Conservation (phyloP, 2,113 vertebrate species). For the Brachionichthys hirsutus region DNA sequence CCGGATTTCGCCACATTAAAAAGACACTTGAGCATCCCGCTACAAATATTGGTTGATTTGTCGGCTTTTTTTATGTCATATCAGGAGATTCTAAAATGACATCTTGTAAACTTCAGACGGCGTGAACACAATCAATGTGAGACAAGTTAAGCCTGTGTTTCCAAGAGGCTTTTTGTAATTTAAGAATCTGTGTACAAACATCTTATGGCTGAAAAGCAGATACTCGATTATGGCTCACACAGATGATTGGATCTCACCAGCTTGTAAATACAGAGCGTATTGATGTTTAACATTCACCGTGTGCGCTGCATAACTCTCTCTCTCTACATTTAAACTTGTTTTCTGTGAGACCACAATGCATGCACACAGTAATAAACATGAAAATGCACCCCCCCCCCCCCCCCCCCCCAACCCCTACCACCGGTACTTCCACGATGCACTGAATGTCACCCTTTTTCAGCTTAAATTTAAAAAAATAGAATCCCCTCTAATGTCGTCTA, state of each 20-base stretch:
- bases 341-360: constrained; percentile 32
- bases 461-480: constrained; percentile 39
- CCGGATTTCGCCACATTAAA: constrained; percentile 72
- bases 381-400: constrained; percentile 26
- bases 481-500: constrained; percentile 42
- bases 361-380: constrained; percentile 24
- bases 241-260: constrained; percentile 68
- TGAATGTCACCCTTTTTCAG: constrained; percentile 55
- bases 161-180: constrained; percentile 72
- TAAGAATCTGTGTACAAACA: constrained; percentile 77
- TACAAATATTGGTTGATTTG: constrained; percentile 73
- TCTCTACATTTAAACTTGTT: constrained; percentile 27
- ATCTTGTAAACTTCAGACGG: constrained; percentile 70
- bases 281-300: constrained; percentile 63
- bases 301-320: constrained; percentile 29
- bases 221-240: constrained; percentile 62
- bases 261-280: constrained; percentile 66
- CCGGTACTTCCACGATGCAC: constrained; percentile 21
- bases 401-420: constrained; percentile 8
- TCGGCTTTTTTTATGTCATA: constrained; percentile 55
- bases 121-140: constrained; percentile 70
- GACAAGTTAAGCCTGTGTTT: constrained; percentile 65
- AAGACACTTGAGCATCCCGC: constrained; percentile 68
- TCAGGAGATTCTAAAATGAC: constrained; percentile 68
- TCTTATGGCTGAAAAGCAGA: constrained; percentile 72